These are phyloP conservation scores for Orestias chungarensis DNA, from an alignment of 2,797 vertebrate genomes.

Conservation along the genomic window DNA sequence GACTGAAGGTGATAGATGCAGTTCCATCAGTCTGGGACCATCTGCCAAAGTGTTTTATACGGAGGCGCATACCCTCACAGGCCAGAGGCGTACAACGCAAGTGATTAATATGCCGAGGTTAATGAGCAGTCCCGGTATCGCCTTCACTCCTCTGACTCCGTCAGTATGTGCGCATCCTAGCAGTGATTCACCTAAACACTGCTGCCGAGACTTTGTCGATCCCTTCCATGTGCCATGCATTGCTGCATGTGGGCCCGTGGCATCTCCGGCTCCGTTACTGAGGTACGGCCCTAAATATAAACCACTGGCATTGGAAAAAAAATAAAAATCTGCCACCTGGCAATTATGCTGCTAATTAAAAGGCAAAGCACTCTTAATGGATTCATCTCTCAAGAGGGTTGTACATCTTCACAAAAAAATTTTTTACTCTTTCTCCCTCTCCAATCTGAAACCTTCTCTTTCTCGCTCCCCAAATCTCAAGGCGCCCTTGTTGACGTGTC, in stretches of 20 bases:
- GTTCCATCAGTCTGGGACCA: constrained; percentile 68
- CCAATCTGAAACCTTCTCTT: constrained; percentile 26
- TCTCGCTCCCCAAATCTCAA: constrained; percentile 27
- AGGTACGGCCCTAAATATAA: constrained; percentile 70
- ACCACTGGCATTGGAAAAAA: constrained; percentile 63
- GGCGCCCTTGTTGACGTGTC: constrained; percentile 41
- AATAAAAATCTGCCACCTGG: constrained; percentile 65
- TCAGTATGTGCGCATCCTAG: constrained; percentile 51
- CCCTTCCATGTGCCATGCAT: constrained; percentile 41
- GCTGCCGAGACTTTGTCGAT: constrained; percentile 54
- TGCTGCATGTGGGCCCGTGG: constrained; percentile 50
- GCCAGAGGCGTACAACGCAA: constrained; percentile 63
- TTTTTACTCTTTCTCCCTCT: constrained; percentile 25
- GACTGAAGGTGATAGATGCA: constrained; percentile 41
- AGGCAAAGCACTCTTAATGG: constrained; percentile 76
- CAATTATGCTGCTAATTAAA: constrained; percentile 83
- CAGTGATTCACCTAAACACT: constrained; percentile 62
- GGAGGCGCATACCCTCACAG: constrained; percentile 63
- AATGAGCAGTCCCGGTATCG: constrained; percentile 72
- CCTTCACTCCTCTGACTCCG: constrained; percentile 56
- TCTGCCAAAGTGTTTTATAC: constrained; percentile 73
- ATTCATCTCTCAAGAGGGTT: constrained; percentile 73
- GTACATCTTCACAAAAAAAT: constrained; percentile 41
- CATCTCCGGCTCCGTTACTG: constrained; percentile 59
- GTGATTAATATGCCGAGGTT: constrained; percentile 79